Base-by-base conservation (phyloP, 2,113 vertebrate species). In the Nycticebus coucang region DNA sequence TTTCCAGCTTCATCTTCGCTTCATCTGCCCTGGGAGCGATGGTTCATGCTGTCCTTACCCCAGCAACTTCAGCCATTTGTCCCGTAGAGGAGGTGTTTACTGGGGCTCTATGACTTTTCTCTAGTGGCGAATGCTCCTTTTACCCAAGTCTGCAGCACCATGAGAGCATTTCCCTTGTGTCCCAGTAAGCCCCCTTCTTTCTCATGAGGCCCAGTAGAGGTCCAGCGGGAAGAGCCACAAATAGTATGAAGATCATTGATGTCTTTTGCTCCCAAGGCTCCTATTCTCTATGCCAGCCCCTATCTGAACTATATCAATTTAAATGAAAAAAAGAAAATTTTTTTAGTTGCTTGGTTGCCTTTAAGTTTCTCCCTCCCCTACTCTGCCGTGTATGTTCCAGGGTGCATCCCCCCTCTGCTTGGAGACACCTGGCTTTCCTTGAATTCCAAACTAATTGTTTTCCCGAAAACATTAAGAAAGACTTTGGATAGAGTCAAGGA, bases 361-460 rank as follows among this genome's bases (percentile, higher is more conserved):
- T 5, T 15, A 3, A 8, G 21, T 92, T 18, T 53, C 33, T 69
- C 60, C 28, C 64, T 41, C 8, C 37, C 26, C 35, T 45, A 12
- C 21, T 79, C 37, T 28, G 24, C 45, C 30, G 64, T 37, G 4
- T 35, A 14, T 71, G n/a, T 77, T 81, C 45, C 71, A 72, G 0
- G 50, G 3, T n/a, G 24, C 12, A 0, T 72, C 1, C 26, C 24
- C 28, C 22, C 14, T 53, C n/a, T 33, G 24, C 5, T 1, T 74
- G 22, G 15, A 71, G 55, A 33, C 21, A 78, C 30, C 12, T 75
- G 28, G 21, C 5, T 74, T 59, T 35, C 37, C 68, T 80, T 84
- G 26, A 5, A 83, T 91, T 85, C 28, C 28, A 75, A 89, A 35
- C 26, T 45, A 88, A 41, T 60, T 68, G 33, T 2, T 62, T 84